A percentile compares a stretch with the other conserved stretches of the same genome.
Conservation (phyloP, 2,797 vertebrate species). For the Macropus fuliginosus region DNA sequence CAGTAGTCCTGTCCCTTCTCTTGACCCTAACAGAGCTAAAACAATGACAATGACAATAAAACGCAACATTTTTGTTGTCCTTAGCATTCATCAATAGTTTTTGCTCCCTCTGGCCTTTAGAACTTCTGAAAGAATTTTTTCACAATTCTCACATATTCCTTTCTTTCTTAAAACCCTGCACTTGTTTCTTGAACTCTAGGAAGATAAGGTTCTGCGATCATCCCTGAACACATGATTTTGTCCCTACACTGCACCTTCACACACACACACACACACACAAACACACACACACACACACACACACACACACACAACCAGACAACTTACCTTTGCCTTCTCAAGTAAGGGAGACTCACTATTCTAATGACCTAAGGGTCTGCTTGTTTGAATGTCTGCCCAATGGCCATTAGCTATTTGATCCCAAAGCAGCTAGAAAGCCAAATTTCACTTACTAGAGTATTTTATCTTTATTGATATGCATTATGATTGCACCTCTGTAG, state of each 20-base stretch:
- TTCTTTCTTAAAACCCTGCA: constrained; percentile 8
- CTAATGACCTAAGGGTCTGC: constrained; percentile 32
- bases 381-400: constrained; percentile 22
- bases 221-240: background rate
- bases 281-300: background rate
- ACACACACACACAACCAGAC: background rate
- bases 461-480: constrained; percentile 84
- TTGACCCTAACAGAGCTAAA: background rate
- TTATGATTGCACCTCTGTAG: constrained; percentile 80
- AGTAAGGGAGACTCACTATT: constrained; percentile 12
- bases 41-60: background rate
- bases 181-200: background rate
- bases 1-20: background rate
- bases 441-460: constrained; percentile 73
- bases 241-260: background rate
- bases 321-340: constrained; percentile 3
- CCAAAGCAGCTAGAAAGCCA: constrained; percentile 67
- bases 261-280: background rate
- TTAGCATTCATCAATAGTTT: background rate
- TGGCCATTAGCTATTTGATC: constrained; percentile 53
- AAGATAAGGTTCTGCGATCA: background rate
- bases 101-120: background rate
- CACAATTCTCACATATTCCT: background rate
- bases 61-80: background rate
- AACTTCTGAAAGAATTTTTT: background rate